A percentile compares a stretch with the other conserved stretches of the same genome.
These are phyloP conservation scores for Anadara kagoshimensis DNA, from an alignment of 1,140 invertebrate species.

Conservation along the genomic window DNA sequence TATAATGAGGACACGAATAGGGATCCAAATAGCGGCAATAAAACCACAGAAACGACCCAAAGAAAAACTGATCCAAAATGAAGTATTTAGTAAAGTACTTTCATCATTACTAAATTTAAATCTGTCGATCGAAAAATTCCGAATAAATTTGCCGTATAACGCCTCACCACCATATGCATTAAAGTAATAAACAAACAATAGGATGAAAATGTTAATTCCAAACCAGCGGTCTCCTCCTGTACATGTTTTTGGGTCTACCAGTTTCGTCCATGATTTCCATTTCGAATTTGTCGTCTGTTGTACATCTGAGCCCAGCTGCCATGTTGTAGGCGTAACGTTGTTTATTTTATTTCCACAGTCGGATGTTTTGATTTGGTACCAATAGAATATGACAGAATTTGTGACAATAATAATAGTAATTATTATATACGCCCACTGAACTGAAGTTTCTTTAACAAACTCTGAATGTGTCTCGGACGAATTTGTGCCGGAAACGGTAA, in stretches of 20 bases:
- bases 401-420: constrained; percentile 31
- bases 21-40: constrained; percentile 37
- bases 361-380: constrained; percentile 24
- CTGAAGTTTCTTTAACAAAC: constrained; percentile 34
- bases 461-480: no score
- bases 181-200: constrained; percentile 49
- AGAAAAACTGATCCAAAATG: constrained; percentile 52
- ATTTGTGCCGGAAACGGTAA: no score
- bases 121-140: constrained; percentile 43
- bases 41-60: constrained; percentile 42
- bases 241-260: constrained; percentile 48
- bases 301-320: background rate
- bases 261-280: constrained; percentile 17
- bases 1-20: constrained; percentile 42
- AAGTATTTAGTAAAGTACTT: constrained; percentile 42
- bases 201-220: constrained; percentile 38
- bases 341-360: no score
- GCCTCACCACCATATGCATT: constrained; percentile 46
- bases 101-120: constrained; percentile 38
- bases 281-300: background rate
- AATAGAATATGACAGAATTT: constrained; percentile 42
- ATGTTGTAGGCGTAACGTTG: constrained; percentile 6
- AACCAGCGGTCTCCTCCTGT: constrained; percentile 31
- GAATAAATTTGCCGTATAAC: constrained; percentile 49
- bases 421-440: constrained; percentile 51